A percentile compares a stretch with the other conserved stretches of the same genome.
phyloP scores from a whole-genome alignment of 2,888 invertebrate genomes.

The Andrena haemorrhoa region DNA sequence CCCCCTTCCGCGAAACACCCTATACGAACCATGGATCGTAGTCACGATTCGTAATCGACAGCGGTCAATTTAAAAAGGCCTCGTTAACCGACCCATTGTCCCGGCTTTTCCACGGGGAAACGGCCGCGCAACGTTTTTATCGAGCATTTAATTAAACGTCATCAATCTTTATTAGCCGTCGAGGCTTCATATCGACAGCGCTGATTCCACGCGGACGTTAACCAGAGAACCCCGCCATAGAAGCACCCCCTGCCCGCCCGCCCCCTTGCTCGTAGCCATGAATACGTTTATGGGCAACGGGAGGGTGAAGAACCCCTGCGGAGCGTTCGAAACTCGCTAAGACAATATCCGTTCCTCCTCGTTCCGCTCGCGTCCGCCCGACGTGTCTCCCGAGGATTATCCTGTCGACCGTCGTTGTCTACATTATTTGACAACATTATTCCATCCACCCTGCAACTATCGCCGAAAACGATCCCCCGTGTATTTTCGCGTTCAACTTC shows the following conservation, averaged over 20 bases:
- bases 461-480: constrained; percentile 15
- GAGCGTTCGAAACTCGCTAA: constrained; percentile 69
- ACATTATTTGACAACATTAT: constrained; percentile 67
- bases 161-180: constrained; percentile 83
- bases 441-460: constrained; percentile 4
- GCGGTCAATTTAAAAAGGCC: constrained; percentile 65
- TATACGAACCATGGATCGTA: not conserved
- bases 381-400: constrained; percentile 63
- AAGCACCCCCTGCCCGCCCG: constrained; percentile 46
- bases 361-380: constrained; percentile 44
- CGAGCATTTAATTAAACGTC: constrained; percentile 81
- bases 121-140: constrained; percentile 72
- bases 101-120: constrained; percentile 25
- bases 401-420: constrained; percentile 56
- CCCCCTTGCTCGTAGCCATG: constrained; percentile 69
- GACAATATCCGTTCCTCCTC: constrained; percentile 71
- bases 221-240: constrained; percentile 65
- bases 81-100: constrained; percentile 63
- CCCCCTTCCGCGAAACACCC: constrained; percentile 2
- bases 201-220: constrained; percentile 80
- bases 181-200: constrained; percentile 81
- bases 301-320: constrained; percentile 64
- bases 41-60: constrained; percentile 48
- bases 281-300: constrained; percentile 79
- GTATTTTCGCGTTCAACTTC: not conserved